These are phyloP conservation scores for Mechanitis messenoides DNA, from an alignment of 2,888 invertebrate species.

Conservation along the genomic window DNA sequence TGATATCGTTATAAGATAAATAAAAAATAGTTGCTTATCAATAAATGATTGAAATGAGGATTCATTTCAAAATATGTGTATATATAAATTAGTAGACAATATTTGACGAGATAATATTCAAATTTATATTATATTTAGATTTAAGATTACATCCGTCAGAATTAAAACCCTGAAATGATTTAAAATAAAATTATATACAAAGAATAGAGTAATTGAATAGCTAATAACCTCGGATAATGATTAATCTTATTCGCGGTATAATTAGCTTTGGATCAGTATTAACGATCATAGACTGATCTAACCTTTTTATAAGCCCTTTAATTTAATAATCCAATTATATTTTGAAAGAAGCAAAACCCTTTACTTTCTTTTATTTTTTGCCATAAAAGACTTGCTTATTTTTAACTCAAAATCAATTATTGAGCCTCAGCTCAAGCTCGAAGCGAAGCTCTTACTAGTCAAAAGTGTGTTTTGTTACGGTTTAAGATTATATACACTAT, in stretches of 20 bases:
- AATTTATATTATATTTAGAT: too few species aligned
- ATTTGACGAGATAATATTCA: neutral
- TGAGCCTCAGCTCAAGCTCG: too few species aligned
- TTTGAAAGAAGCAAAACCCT: neutral
- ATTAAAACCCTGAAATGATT: conserved; percentile 1
- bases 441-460: too few species aligned
- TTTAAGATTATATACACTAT: too few species aligned
- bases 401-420: too few species aligned
- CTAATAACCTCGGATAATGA: conserved; percentile 2
- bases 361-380: too few species aligned
- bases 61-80: neutral
- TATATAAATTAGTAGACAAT: neutral
- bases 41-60: too few species aligned
- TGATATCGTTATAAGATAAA: too few species aligned
- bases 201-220: conserved; percentile 15
- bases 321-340: neutral
- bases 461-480: too few species aligned
- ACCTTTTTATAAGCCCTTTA: neutral
- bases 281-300: conserved; percentile 20
- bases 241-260: conserved; percentile 20
- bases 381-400: too few species aligned
- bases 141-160: too few species aligned
- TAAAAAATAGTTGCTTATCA: too few species aligned
- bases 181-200: conserved; percentile 15
- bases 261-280: conserved; percentile 21